These are phyloP conservation scores for Neosilurus mollespiculum DNA, from an alignment of 2,797 vertebrate genomes.

Conservation along the genomic window DNA sequence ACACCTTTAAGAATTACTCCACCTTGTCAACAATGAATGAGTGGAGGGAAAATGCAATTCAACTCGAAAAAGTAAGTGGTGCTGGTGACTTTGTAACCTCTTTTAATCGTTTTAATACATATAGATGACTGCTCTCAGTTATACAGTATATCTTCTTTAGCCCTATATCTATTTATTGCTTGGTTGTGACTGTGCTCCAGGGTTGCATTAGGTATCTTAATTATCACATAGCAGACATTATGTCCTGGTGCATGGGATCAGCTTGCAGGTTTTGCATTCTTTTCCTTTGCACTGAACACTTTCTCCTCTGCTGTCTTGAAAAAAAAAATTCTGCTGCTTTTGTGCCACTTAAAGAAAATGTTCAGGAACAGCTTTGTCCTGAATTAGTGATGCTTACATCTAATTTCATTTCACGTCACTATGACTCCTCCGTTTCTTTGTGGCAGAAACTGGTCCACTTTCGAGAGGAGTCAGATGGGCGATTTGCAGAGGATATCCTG, in stretches of 20 bases:
- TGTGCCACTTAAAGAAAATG: background rate
- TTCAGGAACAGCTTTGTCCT: background rate
- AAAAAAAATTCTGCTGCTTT: background rate
- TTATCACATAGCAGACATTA: background rate
- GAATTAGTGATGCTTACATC: background rate
- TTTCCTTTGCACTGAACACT: background rate
- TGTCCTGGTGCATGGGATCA: background rate
- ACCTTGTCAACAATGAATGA: constrained; percentile 45
- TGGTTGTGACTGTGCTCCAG: background rate
- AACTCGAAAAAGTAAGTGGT: constrained; percentile 56
- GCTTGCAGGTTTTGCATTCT: background rate
- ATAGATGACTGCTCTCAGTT: background rate
- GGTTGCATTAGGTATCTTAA: constrained; percentile 2
- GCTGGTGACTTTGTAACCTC: constrained; percentile 6
- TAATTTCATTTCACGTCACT: constrained; percentile 27
- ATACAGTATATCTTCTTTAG: background rate
- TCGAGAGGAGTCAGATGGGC: constrained; percentile 75
- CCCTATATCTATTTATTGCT: background rate
- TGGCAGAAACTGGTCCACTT: constrained; percentile 80
- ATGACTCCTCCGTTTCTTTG: constrained; percentile 28
- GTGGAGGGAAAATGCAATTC: constrained; percentile 59
- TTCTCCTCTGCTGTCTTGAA: constrained; percentile 10
- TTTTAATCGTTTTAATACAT: background rate
- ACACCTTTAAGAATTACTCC: constrained; percentile 32
- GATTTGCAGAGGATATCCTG: constrained; percentile 76